phyloP scores from a whole-genome alignment of 2,113 vertebrate species.

The Gopherus flavomarginatus region DNA sequence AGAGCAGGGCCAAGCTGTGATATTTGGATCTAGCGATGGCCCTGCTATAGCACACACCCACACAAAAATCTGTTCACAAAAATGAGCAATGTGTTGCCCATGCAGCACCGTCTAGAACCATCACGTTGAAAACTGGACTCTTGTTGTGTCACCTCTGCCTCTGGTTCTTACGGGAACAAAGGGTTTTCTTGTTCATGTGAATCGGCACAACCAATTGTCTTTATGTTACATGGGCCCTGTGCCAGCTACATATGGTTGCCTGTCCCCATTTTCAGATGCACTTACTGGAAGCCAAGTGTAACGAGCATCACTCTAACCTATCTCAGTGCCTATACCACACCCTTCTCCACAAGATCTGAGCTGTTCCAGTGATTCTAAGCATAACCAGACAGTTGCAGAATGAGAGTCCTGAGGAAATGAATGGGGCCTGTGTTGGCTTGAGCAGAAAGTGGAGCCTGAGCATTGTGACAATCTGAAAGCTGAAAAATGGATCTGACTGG shows the following conservation, averaged over 20 bases:
- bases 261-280: not conserved
- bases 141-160: not conserved
- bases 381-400: not conserved
- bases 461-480: not conserved
- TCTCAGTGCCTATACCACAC: not conserved
- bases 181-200: not conserved
- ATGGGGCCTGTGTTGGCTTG: slow-evolving; percentile 9
- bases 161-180: not conserved
- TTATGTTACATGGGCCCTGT: not conserved
- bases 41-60: not conserved
- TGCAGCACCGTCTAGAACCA: not conserved
- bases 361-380: not conserved
- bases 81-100: not conserved
- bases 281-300: not conserved
- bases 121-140: not conserved
- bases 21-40: not conserved
- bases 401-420: not conserved
- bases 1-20: slow-evolving; percentile 15
- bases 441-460: not conserved
- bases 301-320: not conserved
- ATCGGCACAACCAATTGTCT: not conserved
- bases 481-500: not conserved
- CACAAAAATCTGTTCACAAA: not conserved
- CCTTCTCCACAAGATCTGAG: not conserved
- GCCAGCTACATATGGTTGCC: slow-evolving; percentile 33